A percentile compares a stretch with the other conserved stretches of the same genome.
Conservation (phyloP, 2,888 invertebrate species). For the Latheticus oryzae region DNA sequence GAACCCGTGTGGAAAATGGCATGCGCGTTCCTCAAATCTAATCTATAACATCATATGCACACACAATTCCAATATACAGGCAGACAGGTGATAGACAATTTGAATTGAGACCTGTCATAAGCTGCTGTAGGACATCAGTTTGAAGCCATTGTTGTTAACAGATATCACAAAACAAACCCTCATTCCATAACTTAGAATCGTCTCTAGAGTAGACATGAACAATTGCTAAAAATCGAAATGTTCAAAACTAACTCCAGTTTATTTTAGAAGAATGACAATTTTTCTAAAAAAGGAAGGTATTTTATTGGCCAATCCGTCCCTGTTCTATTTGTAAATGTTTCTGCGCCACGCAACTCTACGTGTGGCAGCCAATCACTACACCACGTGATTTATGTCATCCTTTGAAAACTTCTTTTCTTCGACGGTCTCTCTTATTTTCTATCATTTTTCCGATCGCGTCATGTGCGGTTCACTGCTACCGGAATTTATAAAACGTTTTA, state of each 20-base stretch:
- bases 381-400: slow-evolving; percentile 53
- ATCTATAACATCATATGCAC: slow-evolving; percentile 63
- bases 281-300: slow-evolving; percentile 6
- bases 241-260: no score
- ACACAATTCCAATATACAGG: slow-evolving; percentile 53
- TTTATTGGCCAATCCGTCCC: slow-evolving; percentile 37
- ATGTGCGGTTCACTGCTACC: slow-evolving; percentile 29
- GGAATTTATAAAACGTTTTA: slow-evolving; percentile 18
- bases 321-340: slow-evolving; percentile 52
- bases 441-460: slow-evolving; percentile 46
- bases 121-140: slow-evolving; percentile 1
- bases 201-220: no score
- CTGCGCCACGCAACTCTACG: slow-evolving; percentile 51
- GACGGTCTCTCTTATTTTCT: slow-evolving; percentile 35
- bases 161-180: no score
- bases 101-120: slow-evolving; percentile 2
- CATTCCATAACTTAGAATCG: no score
- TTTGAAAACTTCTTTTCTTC: slow-evolving; percentile 49
- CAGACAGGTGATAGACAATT: slow-evolving; percentile 43
- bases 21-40: slow-evolving; percentile 64
- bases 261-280: slow-evolving; percentile 2
- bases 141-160: neutral
- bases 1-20: slow-evolving; percentile 57
- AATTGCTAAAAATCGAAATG: no score
- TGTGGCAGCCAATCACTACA: slow-evolving; percentile 50